Conservation (phyloP, 2,113 vertebrate genomes). For the Corynorhinus townsendii region DNA sequence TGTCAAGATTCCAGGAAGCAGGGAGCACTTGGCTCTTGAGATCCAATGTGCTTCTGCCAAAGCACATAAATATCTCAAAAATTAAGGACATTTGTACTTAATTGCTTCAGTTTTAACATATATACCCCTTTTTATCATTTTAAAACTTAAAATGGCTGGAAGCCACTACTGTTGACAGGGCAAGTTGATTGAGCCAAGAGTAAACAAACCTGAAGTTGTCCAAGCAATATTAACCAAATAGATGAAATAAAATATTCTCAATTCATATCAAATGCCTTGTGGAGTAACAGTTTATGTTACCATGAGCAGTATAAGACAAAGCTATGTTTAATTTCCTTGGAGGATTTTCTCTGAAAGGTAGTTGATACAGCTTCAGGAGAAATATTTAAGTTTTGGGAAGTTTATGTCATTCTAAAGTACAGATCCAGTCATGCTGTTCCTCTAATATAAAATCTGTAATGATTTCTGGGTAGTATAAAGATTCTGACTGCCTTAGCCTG, state of each 20-base stretch:
- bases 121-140: neutral
- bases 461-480: neutral
- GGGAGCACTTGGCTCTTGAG: conserved; percentile 65
- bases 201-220: conserved; percentile 43
- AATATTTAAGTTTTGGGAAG: neutral
- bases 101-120: conserved; percentile 57
- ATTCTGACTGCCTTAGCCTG: neutral
- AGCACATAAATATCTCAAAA: conserved; percentile 66
- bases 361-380: neutral
- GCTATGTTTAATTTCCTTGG: neutral
- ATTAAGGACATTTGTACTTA: conserved; percentile 56
- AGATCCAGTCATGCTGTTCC: neutral
- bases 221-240: conserved; percentile 21
- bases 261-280: neutral
- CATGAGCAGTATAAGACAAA: neutral
- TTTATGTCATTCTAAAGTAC: neutral
- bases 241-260: neutral
- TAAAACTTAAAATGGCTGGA: conserved; percentile 58
- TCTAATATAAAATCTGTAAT: neutral
- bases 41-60: conserved; percentile 54
- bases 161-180: conserved; percentile 14
- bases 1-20: conserved; percentile 72
- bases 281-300: neutral
- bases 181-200: conserved; percentile 44
- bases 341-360: neutral